These are phyloP conservation scores for Meteorus colon DNA, from an alignment of 2,888 invertebrate species.

Conservation along the genomic window DNA sequence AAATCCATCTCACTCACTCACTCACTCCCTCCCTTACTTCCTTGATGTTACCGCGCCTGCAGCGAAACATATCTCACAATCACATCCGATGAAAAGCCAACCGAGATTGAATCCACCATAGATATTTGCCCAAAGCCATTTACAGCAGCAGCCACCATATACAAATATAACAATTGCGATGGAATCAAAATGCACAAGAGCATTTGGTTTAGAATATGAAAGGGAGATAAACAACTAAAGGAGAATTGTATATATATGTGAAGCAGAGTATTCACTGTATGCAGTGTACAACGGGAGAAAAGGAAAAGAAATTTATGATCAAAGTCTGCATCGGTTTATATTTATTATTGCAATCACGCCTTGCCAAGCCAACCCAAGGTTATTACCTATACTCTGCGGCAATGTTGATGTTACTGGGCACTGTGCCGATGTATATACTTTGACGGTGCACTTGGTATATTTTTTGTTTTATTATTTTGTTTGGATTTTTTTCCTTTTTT, in stretches of 20 bases:
- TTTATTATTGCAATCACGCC: constrained; percentile 15
- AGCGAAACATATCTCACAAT: background rate
- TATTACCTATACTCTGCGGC: constrained; percentile 23
- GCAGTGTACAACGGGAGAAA: background rate
- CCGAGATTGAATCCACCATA: background rate
- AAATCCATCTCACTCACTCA: constrained; percentile 24
- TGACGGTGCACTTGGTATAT: constrained; percentile 38
- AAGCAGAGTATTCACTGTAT: background rate
- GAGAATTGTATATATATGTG: background rate
- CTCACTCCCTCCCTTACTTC: background rate
- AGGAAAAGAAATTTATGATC: constrained; percentile 7
- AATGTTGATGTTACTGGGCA: constrained; percentile 10
- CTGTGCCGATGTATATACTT: constrained; percentile 10
- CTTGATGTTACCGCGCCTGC: background rate
- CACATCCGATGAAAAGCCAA: background rate
- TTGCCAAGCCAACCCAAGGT: constrained; percentile 1
- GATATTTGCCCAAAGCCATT: background rate
- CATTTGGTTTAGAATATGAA: background rate
- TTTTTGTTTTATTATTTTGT: constrained; percentile 4
- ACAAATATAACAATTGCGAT: background rate
- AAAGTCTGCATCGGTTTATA: background rate
- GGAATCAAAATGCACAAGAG: background rate
- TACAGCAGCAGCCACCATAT: background rate
- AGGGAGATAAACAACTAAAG: background rate
- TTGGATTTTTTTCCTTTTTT: constrained; percentile 29